These are phyloP conservation scores for Drosophila kanapiae DNA, from an alignment of 1,140 invertebrate genomes.

Conservation along the genomic window DNA sequence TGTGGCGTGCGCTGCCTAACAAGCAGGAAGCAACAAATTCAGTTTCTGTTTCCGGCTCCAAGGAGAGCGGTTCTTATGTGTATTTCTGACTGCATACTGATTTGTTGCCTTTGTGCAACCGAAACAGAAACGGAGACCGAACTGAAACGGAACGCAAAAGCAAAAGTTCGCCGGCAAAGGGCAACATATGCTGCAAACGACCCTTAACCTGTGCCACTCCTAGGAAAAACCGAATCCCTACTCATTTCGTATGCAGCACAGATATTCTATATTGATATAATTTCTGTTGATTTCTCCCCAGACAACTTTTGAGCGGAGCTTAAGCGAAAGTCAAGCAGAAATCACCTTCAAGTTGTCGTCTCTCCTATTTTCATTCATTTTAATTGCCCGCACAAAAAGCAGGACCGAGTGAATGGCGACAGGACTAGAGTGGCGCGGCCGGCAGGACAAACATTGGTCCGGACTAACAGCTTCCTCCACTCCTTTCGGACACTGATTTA, in stretches of 20 bases:
- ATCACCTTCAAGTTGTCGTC: slow-evolving; percentile 43
- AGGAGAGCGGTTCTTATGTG: slow-evolving; percentile 32
- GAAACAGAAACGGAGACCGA: slow-evolving; percentile 45
- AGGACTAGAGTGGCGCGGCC: slow-evolving; percentile 28
- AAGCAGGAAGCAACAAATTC: slow-evolving; percentile 84
- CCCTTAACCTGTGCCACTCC: slow-evolving; percentile 72
- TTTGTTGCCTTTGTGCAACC: slow-evolving; percentile 80
- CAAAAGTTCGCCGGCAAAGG: slow-evolving; percentile 38
- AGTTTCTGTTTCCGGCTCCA: slow-evolving; percentile 77
- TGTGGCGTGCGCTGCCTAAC: slow-evolving; percentile 80
- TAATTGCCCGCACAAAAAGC: slow-evolving; percentile 55
- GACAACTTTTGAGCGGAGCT: slow-evolving; percentile 42
- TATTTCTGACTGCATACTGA: slow-evolving; percentile 83
- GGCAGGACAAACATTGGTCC: slow-evolving; percentile 60
- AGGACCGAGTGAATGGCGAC: slow-evolving; percentile 2
- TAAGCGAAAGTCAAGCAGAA: slow-evolving; percentile 39
- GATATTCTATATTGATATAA: slow-evolving; percentile 76
- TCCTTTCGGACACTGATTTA: slow-evolving; percentile 66
- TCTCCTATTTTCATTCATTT: slow-evolving; percentile 42
- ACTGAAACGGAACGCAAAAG: slow-evolving; percentile 1
- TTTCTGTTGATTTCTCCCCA: slow-evolving; percentile 63
- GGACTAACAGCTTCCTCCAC: slow-evolving; percentile 48
- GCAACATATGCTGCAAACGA: slow-evolving; percentile 79
- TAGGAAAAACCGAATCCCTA: slow-evolving; percentile 13
- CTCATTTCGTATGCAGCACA: slow-evolving; percentile 79